Percentiles rank a stretch among this genome's conserved stretches.
Evolutionary conservation across 92 coral and sea anemone genomes (phyloP).

Genomic region (Pocillopora grandis): DNA sequence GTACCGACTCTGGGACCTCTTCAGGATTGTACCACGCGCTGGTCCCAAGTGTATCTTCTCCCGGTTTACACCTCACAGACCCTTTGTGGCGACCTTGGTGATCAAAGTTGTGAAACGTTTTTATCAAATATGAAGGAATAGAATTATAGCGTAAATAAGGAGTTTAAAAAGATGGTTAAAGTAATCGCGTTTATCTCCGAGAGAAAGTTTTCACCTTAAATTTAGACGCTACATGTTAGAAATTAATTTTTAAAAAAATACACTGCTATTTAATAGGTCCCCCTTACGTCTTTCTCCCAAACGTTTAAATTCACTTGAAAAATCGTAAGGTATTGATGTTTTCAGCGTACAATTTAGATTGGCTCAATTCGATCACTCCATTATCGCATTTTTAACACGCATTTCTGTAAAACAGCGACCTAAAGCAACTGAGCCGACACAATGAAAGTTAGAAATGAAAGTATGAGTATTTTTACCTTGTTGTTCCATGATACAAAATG

Average conservation of each 20-base stretch:
- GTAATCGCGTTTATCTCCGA: neutral
- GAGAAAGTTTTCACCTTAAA: neutral
- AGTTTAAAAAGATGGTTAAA: neutral
- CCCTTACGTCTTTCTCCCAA: too few relatives aligned
- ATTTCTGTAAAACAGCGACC: too few relatives aligned
- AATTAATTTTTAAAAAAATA: neutral
- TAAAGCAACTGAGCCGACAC: too few relatives aligned
- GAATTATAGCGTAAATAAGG: neutral
- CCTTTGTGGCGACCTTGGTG: constrained; percentile 54
- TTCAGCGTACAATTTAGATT: too few relatives aligned
- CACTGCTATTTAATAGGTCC: neutral
- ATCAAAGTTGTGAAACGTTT: neutral
- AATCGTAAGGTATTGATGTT: too few relatives aligned
- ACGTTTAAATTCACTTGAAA: too few relatives aligned
- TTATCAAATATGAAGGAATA: neutral
- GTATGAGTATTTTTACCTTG: too few relatives aligned
- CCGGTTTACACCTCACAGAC: constrained; percentile 42
- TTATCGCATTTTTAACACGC: too few relatives aligned
- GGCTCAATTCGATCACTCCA: too few relatives aligned
- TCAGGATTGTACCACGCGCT: constrained; percentile 24
- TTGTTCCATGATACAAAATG: too few relatives aligned
- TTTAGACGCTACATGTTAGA: too few relatives aligned
- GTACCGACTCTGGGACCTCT: constrained; percentile 24
- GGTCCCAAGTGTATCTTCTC: constrained; percentile 24
- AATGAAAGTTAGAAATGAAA: too few relatives aligned